Conservation (phyloP, 2,113 vertebrate species). For the Carassius auratus region DNA sequence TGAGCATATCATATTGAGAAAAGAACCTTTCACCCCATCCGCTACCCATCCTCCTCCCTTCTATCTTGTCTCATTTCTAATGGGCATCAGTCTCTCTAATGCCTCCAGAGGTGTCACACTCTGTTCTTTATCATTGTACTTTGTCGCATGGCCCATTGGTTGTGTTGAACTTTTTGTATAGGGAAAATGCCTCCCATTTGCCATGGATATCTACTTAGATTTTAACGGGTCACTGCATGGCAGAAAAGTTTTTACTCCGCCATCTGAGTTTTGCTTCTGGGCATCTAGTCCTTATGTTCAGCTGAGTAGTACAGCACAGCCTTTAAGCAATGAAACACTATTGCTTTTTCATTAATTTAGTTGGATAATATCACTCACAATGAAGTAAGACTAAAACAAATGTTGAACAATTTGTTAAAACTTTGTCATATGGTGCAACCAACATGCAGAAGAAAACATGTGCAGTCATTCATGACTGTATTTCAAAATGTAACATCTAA, state of each 20-base stretch:
- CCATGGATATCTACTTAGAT: slow-evolving; percentile 10
- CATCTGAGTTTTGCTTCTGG: slow-evolving; percentile 9
- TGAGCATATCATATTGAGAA: not conserved
- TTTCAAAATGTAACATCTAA: not conserved
- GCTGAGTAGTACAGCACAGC: not conserved
- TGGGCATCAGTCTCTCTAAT: slow-evolving; percentile 18
- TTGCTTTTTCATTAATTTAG: not conserved
- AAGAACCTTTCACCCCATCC: slow-evolving; percentile 28
- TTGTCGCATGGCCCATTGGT: not conserved
- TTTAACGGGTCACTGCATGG: slow-evolving; percentile 8
- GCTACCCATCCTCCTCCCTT: not conserved
- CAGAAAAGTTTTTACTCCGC: slow-evolving; percentile 1
- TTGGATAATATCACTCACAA: not conserved
- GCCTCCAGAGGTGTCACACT: slow-evolving; percentile 8
- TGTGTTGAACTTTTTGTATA: not conserved
- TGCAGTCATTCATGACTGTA: not conserved
- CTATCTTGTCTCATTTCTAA: slow-evolving; percentile 4
- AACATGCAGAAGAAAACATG: not conserved
- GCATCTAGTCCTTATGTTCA: slow-evolving; percentile 21
- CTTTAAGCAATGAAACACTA: not conserved
- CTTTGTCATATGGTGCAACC: not conserved
- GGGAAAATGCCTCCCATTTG: slow-evolving; percentile 1
- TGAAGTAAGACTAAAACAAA: slow-evolving; percentile 25
- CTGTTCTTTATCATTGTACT: slow-evolving; percentile 23
- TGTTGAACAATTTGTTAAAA: not conserved